Percentiles rank a stretch among this genome's conserved stretches.
These are phyloP conservation scores for Salvelinus namaycush DNA, from an alignment of 2,113 vertebrate species.

Conservation along the genomic window DNA sequence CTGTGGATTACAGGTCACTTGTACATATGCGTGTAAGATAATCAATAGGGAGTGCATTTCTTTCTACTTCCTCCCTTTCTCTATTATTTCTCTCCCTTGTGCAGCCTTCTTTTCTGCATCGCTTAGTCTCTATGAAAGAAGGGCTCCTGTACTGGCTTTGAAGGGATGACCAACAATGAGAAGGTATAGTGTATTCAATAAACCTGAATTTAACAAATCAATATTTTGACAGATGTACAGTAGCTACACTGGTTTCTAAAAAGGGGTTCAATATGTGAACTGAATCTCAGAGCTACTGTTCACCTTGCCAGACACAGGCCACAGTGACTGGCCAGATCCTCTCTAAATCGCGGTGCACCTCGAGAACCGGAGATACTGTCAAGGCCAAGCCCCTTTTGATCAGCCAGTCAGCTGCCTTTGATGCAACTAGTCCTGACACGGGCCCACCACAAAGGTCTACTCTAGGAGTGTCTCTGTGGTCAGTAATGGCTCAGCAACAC, in stretches of 20 bases:
- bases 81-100: slow-evolving; percentile 33
- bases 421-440: slow-evolving; percentile 53
- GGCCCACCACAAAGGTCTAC: slow-evolving; percentile 54
- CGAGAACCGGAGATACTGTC: too few relatives aligned
- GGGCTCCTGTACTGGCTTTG: slow-evolving; percentile 24
- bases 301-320: too few relatives aligned
- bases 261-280: too few relatives aligned
- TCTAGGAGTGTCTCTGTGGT: slow-evolving; percentile 47
- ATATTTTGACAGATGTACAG: not conserved
- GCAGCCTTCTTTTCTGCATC: slow-evolving; percentile 5
- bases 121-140: not conserved
- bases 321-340: too few relatives aligned
- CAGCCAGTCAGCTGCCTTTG: slow-evolving; percentile 29
- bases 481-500: slow-evolving; percentile 44
- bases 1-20: slow-evolving; percentile 82
- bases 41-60: slow-evolving; percentile 81
- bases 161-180: slow-evolving; percentile 46
- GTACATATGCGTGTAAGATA: slow-evolving; percentile 81
- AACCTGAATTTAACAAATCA: not conserved
- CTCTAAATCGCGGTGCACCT: too few relatives aligned
- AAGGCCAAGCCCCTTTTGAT: not conserved
- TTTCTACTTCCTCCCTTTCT: slow-evolving; percentile 49
- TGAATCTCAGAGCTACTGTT: too few relatives aligned
- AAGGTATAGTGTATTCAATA: not conserved
- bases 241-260: too few relatives aligned